Conservation (phyloP, 2,797 vertebrate species). For the Hydrophis major region DNA sequence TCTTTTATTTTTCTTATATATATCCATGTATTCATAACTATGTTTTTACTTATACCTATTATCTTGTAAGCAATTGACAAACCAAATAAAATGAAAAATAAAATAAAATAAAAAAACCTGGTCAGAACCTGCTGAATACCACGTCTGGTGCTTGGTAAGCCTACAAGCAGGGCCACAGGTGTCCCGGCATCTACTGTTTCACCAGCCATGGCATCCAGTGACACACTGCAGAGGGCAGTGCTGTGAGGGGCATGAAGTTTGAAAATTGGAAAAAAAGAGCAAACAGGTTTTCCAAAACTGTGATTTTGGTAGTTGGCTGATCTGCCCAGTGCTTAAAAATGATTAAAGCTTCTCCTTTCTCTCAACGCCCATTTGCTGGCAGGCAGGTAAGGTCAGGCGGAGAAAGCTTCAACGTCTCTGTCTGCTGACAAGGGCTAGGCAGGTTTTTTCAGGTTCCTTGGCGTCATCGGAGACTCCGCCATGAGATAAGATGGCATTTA, state of each 20-base stretch:
- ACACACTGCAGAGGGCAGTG: background rate
- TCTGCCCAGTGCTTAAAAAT: conserved; percentile 52
- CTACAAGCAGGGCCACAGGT: background rate
- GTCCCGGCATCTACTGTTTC: background rate
- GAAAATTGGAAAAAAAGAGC: conserved; percentile 41
- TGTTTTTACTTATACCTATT: no score
- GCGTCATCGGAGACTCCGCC: conserved; percentile 60
- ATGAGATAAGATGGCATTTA: conserved; percentile 60
- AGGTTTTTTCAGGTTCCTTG: conserved; percentile 67
- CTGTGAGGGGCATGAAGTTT: conserved; percentile 1
- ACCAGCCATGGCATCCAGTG: background rate
- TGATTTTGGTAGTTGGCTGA: conserved; percentile 60
- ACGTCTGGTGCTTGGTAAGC: background rate
- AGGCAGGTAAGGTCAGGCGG: conserved; percentile 65
- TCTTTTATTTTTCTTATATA: no score
- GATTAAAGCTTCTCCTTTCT: conserved; percentile 43
- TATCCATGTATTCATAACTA: no score
- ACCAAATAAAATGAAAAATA: no score
- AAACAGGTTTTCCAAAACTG: conserved; percentile 60
- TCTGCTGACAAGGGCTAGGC: conserved; percentile 61
- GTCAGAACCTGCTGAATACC: no score
- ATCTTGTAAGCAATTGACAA: no score
- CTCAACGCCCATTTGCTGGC: conserved; percentile 60
- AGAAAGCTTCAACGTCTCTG: conserved; percentile 44
- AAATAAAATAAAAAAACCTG: no score